Conservation (phyloP, 2,113 vertebrate genomes). For the Bufo gargarizans region DNA sequence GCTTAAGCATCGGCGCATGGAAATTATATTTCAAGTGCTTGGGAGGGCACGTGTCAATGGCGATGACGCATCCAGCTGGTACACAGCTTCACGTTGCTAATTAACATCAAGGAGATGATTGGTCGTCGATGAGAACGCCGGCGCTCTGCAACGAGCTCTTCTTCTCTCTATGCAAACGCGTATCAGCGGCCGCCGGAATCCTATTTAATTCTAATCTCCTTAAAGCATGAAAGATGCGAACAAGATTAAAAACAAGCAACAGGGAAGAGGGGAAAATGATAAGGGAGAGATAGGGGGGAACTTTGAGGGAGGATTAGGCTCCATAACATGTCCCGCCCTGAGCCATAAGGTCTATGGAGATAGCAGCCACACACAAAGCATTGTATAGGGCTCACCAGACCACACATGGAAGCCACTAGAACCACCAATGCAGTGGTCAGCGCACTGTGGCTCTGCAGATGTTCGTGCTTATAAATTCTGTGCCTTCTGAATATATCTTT, state of each 20-base stretch:
- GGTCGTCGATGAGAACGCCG: background rate
- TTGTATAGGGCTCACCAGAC: background rate
- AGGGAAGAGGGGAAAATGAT: background rate
- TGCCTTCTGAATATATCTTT: too few relatives aligned
- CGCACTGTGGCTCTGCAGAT: too few relatives aligned
- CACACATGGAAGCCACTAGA: too few relatives aligned
- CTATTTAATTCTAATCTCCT: constrained; percentile 46
- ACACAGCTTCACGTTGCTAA: constrained; percentile 29
- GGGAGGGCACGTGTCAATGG: background rate
- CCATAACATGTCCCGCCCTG: too few relatives aligned
- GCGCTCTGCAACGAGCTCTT: background rate
- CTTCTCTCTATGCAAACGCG: background rate
- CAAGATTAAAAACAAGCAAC: constrained; percentile 31
- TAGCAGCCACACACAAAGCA: background rate
- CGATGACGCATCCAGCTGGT: background rate
- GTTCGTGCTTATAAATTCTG: too few relatives aligned
- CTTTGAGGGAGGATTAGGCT: constrained; percentile 6
- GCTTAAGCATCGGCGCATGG: background rate
- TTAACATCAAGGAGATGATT: constrained; percentile 13
- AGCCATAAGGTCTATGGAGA: background rate
- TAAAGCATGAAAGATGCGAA: constrained; percentile 48
- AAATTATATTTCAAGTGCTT: constrained; percentile 22
- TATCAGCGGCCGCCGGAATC: constrained; percentile 20
- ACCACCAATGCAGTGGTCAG: too few relatives aligned
- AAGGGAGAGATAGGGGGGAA: background rate